Evolutionary conservation across 2,113 vertebrate genomes (phyloP).

Genomic region (Gulo gulo): DNA sequence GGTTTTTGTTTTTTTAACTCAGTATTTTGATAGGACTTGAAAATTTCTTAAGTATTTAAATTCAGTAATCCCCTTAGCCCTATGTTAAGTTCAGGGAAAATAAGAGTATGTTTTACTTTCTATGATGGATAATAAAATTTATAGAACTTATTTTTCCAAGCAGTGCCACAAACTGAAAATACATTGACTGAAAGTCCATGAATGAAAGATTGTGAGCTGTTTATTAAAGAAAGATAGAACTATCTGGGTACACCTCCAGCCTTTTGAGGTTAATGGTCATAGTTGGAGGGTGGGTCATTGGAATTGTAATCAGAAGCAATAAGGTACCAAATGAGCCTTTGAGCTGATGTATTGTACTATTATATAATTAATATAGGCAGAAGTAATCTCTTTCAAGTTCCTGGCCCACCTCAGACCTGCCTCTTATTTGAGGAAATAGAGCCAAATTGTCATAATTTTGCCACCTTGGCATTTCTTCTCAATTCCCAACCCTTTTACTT

Average conservation of each 20-base stretch:
- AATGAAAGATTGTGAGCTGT: neutral
- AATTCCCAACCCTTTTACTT: neutral
- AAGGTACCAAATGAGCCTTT: neutral
- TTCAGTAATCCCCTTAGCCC: neutral
- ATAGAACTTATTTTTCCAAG: neutral
- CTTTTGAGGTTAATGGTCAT: neutral
- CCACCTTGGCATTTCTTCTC: neutral
- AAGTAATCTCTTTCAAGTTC: neutral
- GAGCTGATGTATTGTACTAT: neutral
- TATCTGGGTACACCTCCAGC: neutral
- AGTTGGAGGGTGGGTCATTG: neutral
- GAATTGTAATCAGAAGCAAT: neutral
- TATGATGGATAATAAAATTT: neutral
- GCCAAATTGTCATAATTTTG: neutral
- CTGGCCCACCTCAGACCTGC: neutral
- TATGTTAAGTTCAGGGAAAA: neutral
- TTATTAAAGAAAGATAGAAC: neutral
- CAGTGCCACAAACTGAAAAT: slow-evolving; percentile 1
- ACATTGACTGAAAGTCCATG: neutral
- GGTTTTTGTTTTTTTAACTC: neutral
- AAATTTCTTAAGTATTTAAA: slow-evolving; percentile 23
- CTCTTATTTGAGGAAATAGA: neutral
- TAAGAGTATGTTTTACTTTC: neutral
- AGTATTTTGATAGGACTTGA: neutral
- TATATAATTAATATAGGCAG: neutral